A percentile compares a stretch with the other conserved stretches of the same genome.
phyloP scores from a whole-genome alignment of 2,888 invertebrate species.

The Lasioglossum vierecki region DNA sequence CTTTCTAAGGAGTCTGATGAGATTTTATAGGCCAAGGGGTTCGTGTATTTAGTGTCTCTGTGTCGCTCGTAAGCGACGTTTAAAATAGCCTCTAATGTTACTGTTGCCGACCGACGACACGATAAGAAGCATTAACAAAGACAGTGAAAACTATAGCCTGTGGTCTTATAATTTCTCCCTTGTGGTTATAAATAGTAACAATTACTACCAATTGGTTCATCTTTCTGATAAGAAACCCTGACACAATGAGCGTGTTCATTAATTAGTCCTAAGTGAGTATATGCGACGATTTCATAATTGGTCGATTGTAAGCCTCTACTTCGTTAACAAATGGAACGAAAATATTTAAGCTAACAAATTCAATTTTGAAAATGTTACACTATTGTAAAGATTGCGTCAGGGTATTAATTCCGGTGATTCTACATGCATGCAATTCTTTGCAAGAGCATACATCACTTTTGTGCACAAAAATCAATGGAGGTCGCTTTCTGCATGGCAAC shows the following conservation, averaged over 20 bases:
- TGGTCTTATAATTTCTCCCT: neutral
- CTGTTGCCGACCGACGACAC: neutral
- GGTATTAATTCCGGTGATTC: too few relatives aligned
- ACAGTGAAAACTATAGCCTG: neutral
- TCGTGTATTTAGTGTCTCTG: neutral
- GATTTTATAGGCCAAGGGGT: neutral
- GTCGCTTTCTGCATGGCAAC: neutral
- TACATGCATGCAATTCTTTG: too few relatives aligned
- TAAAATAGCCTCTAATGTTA: neutral
- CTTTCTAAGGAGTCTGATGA: too few relatives aligned
- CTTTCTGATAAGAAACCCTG: neutral
- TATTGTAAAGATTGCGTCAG: too few relatives aligned
- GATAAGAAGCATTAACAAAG: constrained; percentile 1
- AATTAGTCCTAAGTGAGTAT: neutral
- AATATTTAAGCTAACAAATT: too few relatives aligned
- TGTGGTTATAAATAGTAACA: neutral
- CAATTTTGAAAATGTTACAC: too few relatives aligned
- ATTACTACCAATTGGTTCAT: neutral
- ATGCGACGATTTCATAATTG: too few relatives aligned
- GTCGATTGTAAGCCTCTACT: too few relatives aligned
- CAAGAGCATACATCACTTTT: neutral
- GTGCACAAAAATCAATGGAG: neutral
- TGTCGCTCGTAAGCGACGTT: neutral
- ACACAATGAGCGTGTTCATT: neutral
- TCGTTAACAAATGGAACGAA: too few relatives aligned